A percentile compares a stretch with the other conserved stretches of the same genome.
Conservation (phyloP, 2,797 vertebrate species). For the Discoglossus pictus region DNA sequence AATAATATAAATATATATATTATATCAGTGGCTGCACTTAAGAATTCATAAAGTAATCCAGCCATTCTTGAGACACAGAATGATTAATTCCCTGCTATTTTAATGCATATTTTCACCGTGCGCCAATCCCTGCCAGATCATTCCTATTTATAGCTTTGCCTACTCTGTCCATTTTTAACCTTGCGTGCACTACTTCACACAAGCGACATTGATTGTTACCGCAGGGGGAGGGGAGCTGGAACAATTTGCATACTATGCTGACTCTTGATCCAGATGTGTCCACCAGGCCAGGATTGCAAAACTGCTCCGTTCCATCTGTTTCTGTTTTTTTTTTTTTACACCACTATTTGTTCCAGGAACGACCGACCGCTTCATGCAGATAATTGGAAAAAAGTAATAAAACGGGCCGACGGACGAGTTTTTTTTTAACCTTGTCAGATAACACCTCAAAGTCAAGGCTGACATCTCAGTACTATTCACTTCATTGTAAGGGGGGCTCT, state of each 20-base stretch:
- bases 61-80: conserved; percentile 9
- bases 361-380: neutral
- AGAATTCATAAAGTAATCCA: too few species aligned
- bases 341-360: conserved; percentile 23
- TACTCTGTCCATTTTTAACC: conserved; percentile 17
- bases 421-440: neutral
- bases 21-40: too few species aligned
- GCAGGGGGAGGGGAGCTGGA: neutral
- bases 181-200: conserved; percentile 18
- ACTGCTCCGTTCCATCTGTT: neutral
- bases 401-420: neutral
- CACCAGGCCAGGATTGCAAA: neutral
- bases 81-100: conserved; percentile 32
- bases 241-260: conserved; percentile 10
- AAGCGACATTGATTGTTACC: conserved; percentile 27
- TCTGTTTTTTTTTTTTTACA: conserved; percentile 34
- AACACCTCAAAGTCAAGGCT: neutral
- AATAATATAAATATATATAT: too few species aligned
- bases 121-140: conserved; percentile 10
- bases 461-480: too few species aligned
- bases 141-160: conserved; percentile 47
- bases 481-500: too few species aligned
- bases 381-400: neutral
- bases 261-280: conserved; percentile 40
- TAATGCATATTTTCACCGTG: conserved; percentile 35